Conservation (phyloP, 2,888 invertebrate species). For the Bombylius discolor region DNA sequence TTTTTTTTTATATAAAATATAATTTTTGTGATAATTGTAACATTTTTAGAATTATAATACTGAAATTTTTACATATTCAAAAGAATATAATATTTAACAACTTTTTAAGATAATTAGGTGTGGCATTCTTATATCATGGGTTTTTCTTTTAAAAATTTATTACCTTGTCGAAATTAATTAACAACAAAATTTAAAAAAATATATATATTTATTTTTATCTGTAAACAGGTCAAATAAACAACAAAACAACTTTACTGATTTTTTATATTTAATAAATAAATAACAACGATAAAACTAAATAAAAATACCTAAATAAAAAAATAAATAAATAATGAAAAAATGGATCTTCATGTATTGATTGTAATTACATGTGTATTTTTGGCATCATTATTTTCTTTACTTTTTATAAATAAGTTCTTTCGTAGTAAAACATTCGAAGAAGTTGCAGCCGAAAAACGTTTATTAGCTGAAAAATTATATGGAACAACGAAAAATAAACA, state of each 20-base stretch:
- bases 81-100: too few species aligned
- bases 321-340: constrained; percentile 13
- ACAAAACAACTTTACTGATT: background rate
- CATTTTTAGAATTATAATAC: too few species aligned
- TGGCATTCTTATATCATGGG: too few species aligned
- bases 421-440: constrained; percentile 36
- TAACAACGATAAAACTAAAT: too few species aligned
- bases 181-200: too few species aligned
- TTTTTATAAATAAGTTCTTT: constrained; percentile 35
- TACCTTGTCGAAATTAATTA: too few species aligned
- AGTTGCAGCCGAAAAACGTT: constrained; percentile 34
- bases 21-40: too few species aligned
- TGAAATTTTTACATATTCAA: too few species aligned
- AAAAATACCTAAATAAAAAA: background rate
- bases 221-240: background rate
- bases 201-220: background rate
- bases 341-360: constrained; percentile 36
- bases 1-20: too few species aligned
- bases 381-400: constrained; percentile 31
- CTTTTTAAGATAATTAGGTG: too few species aligned
- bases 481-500: constrained; percentile 24
- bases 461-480: constrained; percentile 33
- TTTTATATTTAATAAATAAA: background rate
- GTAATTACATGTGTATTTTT: constrained; percentile 35
- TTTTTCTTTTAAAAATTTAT: too few species aligned